Conservation (phyloP, 2,113 vertebrate genomes). For the Hypanus sabinus region DNA sequence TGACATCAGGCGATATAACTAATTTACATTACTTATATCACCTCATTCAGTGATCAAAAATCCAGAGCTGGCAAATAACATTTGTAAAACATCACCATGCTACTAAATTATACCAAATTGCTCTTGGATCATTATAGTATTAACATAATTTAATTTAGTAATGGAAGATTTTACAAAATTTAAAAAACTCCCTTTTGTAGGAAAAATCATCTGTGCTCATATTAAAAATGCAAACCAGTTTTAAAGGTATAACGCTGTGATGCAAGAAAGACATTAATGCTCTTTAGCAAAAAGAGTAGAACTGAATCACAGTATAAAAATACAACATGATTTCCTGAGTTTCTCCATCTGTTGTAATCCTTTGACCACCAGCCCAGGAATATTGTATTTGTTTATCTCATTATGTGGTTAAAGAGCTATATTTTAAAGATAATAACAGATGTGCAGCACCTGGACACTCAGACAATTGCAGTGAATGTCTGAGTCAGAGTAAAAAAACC, state of each 20-base stretch:
- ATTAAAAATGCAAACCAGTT: neutral
- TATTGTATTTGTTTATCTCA: conserved; percentile 6
- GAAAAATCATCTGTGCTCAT: too few relatives aligned
- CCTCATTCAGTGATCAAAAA: neutral
- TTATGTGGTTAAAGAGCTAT: neutral
- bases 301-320: neutral
- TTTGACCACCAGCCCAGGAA: neutral
- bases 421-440: neutral
- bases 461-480: neutral
- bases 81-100: neutral
- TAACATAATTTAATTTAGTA: neutral
- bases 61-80: neutral
- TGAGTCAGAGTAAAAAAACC: neutral
- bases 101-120: neutral
- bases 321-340: neutral
- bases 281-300: neutral
- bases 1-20: neutral
- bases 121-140: neutral
- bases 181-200: too few relatives aligned
- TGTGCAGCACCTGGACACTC: neutral
- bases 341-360: neutral
- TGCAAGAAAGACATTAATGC: neutral
- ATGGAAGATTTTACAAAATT: neutral
- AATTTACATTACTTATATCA: neutral
- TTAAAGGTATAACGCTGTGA: conserved; percentile 8